Percentiles rank a stretch among this genome's conserved stretches.
These are phyloP conservation scores for Telmatochromis sp. DNA, from an alignment of 2,113 vertebrate species.

Conservation along the genomic window DNA sequence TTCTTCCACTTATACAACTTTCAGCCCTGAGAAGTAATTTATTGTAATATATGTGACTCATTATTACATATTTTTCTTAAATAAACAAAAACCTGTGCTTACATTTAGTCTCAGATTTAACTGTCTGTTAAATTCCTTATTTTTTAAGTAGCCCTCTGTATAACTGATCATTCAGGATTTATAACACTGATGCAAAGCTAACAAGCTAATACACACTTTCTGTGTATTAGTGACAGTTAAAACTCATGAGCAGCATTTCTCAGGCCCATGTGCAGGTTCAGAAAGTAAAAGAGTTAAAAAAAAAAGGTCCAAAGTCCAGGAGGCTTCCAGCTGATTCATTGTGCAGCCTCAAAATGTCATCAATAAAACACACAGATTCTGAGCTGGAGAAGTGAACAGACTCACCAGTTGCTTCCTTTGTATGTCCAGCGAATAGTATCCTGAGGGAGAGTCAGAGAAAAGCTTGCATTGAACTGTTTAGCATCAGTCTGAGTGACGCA, in stretches of 20 bases:
- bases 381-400: background rate
- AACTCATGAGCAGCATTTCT: background rate
- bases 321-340: background rate
- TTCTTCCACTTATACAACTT: background rate
- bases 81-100: background rate
- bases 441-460: slow-evolving; percentile 32
- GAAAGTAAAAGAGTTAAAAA: background rate
- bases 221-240: background rate
- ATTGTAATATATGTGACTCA: background rate
- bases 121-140: background rate
- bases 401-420: slow-evolving; percentile 69
- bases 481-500: background rate
- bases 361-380: background rate
- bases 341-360: background rate
- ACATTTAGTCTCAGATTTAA: background rate
- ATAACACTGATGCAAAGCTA: background rate
- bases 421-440: slow-evolving; percentile 73
- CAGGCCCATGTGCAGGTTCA: background rate
- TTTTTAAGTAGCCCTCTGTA: background rate
- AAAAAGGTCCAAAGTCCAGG: background rate
- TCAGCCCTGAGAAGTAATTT: background rate
- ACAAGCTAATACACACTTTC: background rate
- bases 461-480: background rate
- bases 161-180: background rate
- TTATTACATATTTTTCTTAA: background rate